Percentiles rank a stretch among this genome's conserved stretches.
Conservation (phyloP, 2,797 vertebrate species). For the Poeciliopsis gracilis region DNA sequence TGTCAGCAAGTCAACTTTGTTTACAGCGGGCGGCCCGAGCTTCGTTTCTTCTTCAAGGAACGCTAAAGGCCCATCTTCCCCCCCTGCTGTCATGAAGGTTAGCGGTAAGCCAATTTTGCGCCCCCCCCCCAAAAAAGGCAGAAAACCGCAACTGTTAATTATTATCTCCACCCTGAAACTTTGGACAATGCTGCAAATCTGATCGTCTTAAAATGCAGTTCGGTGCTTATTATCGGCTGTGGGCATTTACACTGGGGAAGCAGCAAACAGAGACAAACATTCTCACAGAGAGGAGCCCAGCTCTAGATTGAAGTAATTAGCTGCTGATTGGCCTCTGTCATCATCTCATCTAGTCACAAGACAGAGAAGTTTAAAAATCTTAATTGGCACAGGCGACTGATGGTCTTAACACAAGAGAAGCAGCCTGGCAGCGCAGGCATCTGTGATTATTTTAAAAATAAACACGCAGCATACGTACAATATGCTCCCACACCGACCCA, state of each 20-base stretch:
- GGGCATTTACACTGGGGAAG: conserved; percentile 22
- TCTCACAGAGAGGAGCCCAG: conserved; percentile 42
- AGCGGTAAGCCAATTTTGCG: conserved; percentile 55
- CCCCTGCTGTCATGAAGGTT: conserved; percentile 83
- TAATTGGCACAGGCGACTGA: conserved; percentile 74
- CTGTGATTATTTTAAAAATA: conserved; percentile 74
- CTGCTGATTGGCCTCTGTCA: conserved; percentile 67
- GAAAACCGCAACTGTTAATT: conserved; percentile 54
- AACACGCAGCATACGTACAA: conserved; percentile 72
- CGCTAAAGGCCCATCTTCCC: conserved; percentile 81
- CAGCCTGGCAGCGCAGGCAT: conserved; percentile 63
- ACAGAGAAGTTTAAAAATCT: conserved; percentile 69
- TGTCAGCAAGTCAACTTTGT: conserved; percentile 99
- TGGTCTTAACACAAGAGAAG: conserved; percentile 66
- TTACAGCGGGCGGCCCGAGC: conserved; percentile 91
- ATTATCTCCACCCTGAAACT: conserved; percentile 20
- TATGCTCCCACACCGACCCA: conserved; percentile 63
- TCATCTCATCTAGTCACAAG: conserved; percentile 56
- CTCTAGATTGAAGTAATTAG: conserved; percentile 64
- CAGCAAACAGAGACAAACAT: conserved; percentile 51
- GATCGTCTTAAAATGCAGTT: conserved; percentile 26
- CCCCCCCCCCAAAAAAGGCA: conserved; percentile 1
- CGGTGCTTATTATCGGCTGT: conserved; percentile 21
- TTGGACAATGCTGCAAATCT: conserved; percentile 27
- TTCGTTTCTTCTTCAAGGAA: conserved; percentile 98